Conservation (phyloP, 23 tunicate genomes). For the Styela clava region DNA sequence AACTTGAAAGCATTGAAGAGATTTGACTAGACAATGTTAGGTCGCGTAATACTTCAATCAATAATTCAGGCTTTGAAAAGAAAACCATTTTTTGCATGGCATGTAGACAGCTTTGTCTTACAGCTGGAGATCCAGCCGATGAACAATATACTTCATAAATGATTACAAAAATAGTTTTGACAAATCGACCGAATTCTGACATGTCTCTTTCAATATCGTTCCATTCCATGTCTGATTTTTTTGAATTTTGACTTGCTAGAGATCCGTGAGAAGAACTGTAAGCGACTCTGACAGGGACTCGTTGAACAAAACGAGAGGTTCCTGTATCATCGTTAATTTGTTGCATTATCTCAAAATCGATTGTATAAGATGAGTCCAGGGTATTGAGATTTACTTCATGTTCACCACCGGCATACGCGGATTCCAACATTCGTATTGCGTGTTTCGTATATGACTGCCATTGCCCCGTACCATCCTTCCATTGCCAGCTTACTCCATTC, state of each 20-base stretch:
- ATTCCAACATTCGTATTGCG: conserved; percentile 73
- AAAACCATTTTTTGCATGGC: conserved; percentile 87
- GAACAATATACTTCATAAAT: conserved; percentile 82
- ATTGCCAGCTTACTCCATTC: conserved; percentile 53
- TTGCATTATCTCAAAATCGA: conserved; percentile 71
- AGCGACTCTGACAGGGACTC: not conserved
- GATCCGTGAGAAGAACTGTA: not conserved
- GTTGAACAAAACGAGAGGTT: conserved; percentile 40
- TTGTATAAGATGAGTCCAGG: conserved; percentile 43
- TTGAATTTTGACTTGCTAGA: not conserved
- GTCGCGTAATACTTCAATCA: conserved; percentile 53
- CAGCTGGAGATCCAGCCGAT: conserved; percentile 90
- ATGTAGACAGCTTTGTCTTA: conserved; percentile 73
- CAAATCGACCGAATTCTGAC: conserved; percentile 34
- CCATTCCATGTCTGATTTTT: not conserved
- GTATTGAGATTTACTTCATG: conserved; percentile 54
- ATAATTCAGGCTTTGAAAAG: conserved; percentile 58
- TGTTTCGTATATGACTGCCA: conserved; percentile 70
- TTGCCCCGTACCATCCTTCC: conserved; percentile 48
- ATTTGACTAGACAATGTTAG: conserved; percentile 73
- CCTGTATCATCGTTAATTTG: conserved; percentile 85
- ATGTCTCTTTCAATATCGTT: not conserved
- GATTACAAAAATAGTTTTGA: conserved; percentile 54
- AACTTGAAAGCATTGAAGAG: conserved; percentile 85
- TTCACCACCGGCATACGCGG: conserved; percentile 63